Percentiles rank a stretch among this genome's conserved stretches.
Conservation (phyloP, 2,888 invertebrate genomes). For the Itoplectis maculator region DNA sequence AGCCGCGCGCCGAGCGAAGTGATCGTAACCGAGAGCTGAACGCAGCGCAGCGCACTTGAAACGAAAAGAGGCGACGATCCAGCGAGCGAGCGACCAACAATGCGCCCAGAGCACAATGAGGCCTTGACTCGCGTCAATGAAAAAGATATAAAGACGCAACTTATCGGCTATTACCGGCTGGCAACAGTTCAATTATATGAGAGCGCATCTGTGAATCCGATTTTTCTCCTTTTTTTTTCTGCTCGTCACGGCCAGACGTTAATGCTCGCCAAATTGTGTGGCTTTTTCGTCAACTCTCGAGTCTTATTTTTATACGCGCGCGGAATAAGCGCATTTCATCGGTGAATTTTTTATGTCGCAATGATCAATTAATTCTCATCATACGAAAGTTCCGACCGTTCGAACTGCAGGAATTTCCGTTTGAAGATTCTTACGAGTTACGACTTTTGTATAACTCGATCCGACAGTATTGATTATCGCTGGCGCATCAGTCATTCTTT, state of each 20-base stretch:
- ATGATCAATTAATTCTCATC: no score
- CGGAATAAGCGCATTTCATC: background rate
- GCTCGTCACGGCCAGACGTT: background rate
- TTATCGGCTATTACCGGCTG: conserved; percentile 21
- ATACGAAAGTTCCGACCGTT: no score
- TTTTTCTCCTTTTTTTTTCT: conserved; percentile 1
- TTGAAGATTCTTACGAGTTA: no score
- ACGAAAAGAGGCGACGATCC: conserved; percentile 60
- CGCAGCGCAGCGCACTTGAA: conserved; percentile 57
- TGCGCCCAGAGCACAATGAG: conserved; percentile 57
- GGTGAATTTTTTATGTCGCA: no score
- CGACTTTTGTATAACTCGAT: no score
- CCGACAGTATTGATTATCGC: no score
- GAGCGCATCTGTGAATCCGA: conserved; percentile 3
- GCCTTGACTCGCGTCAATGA: conserved; percentile 58
- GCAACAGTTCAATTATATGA: conserved; percentile 4
- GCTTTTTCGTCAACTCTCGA: background rate
- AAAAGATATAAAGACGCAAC: conserved; percentile 22
- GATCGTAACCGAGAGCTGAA: conserved; percentile 57
- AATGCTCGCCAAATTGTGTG: background rate
- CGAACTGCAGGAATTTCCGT: no score
- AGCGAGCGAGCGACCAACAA: conserved; percentile 40
- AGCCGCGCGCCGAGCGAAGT: conserved; percentile 32
- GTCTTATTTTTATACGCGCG: background rate
- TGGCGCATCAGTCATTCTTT: no score